Conservation (phyloP, 2,888 invertebrate species). For the Drosophila flavopinicola region DNA sequence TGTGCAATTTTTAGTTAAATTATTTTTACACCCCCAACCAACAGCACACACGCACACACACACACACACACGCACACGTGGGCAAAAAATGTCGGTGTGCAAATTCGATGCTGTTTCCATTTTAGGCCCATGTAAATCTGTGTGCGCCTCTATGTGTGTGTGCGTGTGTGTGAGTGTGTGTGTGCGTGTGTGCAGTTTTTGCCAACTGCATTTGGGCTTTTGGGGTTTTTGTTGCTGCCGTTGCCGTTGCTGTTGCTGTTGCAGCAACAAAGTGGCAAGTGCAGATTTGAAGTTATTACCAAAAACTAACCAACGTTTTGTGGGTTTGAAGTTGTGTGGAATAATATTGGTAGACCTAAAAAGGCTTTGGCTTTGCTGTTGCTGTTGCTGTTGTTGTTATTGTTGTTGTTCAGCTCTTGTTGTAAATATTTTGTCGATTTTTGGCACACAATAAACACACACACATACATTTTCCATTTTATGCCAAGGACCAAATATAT, state of each 20-base stretch:
- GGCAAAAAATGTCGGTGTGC: conserved; percentile 31
- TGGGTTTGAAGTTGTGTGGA: conserved; percentile 84
- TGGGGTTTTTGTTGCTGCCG: conserved; percentile 14
- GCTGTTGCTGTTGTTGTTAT: conserved; percentile 30
- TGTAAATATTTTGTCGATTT: conserved; percentile 58
- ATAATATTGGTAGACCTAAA: conserved; percentile 83
- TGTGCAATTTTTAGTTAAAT: conserved; percentile 78
- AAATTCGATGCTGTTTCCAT: conserved; percentile 68
- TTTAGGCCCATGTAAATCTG: conserved; percentile 32
- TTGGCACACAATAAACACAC: conserved; percentile 29
- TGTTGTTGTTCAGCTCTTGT: conserved; percentile 19
- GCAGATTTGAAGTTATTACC: conserved; percentile 84
- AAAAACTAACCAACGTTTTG: conserved; percentile 84
- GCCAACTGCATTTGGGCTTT: conserved; percentile 42
- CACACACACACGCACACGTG: conserved; percentile 16
- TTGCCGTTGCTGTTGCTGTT: conserved; percentile 29
- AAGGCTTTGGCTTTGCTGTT: conserved; percentile 72
- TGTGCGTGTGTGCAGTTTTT: conserved; percentile 40
- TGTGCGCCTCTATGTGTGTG: conserved; percentile 6
- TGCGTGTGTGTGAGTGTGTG: conserved; percentile 4
- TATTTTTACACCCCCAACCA: conserved; percentile 73
- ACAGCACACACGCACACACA: conserved; percentile 11
- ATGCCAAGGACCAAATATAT: conserved; percentile 2
- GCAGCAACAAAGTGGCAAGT: conserved; percentile 78
- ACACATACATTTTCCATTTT: conserved; percentile 10